Evolutionary conservation across 1,140 invertebrate species (phyloP).

Genomic region (Phymastichus coffea): DNA sequence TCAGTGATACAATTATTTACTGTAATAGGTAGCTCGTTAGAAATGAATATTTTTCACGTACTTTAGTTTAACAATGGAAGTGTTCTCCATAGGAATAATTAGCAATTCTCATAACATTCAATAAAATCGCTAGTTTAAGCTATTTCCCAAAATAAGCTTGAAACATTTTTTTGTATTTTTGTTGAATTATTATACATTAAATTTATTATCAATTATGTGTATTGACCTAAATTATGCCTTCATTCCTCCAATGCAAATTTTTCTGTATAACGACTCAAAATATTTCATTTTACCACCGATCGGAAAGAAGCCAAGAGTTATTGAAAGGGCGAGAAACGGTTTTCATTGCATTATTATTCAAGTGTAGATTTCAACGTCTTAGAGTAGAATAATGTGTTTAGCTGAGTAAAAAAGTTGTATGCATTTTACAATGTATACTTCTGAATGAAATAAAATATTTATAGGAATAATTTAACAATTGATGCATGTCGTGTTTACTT

Average conservation of each 20-base stretch:
- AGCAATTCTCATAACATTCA: not conserved
- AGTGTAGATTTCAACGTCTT: too few relatives aligned
- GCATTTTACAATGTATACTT: too few relatives aligned
- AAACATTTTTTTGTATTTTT: constrained; percentile 8
- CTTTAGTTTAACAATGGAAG: not conserved
- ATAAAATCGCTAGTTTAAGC: not conserved
- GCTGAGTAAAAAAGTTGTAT: too few relatives aligned
- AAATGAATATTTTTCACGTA: not conserved
- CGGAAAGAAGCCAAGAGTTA: too few relatives aligned
- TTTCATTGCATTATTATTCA: too few relatives aligned
- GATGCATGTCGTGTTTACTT: constrained; percentile 54
- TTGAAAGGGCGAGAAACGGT: too few relatives aligned
- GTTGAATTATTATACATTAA: not conserved
- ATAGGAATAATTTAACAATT: constrained; percentile 45
- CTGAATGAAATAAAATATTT: constrained; percentile 18
- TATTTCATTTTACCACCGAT: too few relatives aligned
- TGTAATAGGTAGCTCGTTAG: not conserved
- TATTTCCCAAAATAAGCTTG: not conserved
- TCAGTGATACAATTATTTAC: constrained; percentile 1
- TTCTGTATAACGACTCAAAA: too few relatives aligned
- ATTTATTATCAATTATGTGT: too few relatives aligned
- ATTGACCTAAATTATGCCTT: too few relatives aligned
- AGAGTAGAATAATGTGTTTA: too few relatives aligned
- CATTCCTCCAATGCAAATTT: too few relatives aligned
- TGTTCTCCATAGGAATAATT: not conserved